These are phyloP conservation scores for Platysternon megacephalum DNA, from an alignment of 2,113 vertebrate genomes.

Conservation along the genomic window DNA sequence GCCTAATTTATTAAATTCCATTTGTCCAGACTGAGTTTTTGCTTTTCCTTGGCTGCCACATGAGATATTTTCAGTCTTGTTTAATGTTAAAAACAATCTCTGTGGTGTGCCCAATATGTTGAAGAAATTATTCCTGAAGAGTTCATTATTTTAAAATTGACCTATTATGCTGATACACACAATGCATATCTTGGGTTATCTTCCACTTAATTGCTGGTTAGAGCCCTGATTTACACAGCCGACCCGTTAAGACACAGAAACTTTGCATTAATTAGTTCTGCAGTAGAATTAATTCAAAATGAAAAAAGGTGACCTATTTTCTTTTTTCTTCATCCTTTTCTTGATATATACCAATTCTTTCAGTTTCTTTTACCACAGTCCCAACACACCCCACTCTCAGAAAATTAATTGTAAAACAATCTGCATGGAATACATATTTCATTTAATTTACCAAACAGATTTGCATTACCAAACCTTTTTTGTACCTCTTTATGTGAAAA, in stretches of 20 bases:
- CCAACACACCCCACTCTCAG: background rate
- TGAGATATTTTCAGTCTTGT: background rate
- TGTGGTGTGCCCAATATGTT: background rate
- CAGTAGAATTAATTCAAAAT: background rate
- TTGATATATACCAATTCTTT: background rate
- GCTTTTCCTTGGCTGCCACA: background rate
- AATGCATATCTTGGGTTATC: background rate
- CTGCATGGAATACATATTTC: background rate
- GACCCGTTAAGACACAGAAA: background rate
- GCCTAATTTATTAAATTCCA: background rate
- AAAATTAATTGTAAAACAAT: background rate
- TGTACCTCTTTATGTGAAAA: background rate
- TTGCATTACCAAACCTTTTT: background rate
- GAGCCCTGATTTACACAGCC: background rate
- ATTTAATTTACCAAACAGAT: background rate
- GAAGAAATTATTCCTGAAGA: background rate
- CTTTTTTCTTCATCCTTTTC: background rate
- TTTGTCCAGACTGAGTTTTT: background rate
- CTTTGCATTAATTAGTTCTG: background rate
- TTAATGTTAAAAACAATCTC: background rate
- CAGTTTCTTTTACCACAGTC: background rate
- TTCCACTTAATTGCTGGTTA: background rate
- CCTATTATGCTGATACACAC: background rate
- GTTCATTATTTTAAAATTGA: background rate
- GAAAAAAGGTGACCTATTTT: background rate